Percentiles rank a stretch among this genome's conserved stretches.
phyloP scores from a whole-genome alignment of 2,888 invertebrate genomes.

The Lepetodrilus schrolli region DNA sequence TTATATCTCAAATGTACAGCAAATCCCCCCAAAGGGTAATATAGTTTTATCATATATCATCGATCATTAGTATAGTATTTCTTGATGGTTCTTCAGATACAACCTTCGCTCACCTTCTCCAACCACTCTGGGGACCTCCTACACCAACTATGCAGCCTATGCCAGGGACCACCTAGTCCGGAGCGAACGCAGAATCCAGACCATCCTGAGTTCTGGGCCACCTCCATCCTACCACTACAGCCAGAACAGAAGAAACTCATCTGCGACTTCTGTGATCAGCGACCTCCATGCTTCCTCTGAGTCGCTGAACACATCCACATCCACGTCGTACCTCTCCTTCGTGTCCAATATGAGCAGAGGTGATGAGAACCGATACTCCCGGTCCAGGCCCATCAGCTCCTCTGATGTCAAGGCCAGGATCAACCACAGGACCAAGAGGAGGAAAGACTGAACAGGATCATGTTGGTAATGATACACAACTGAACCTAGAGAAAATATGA shows the following conservation, averaged over 20 bases:
- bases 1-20: no score
- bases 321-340: not conserved
- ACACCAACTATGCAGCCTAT: constrained; percentile 57
- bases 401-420: constrained; percentile 40
- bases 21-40: no score
- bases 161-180: constrained; percentile 55
- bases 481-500: not conserved
- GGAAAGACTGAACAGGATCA: no score
- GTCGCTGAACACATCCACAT: constrained; percentile 38
- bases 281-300: constrained; percentile 37
- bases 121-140: constrained; percentile 30
- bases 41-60: no score
- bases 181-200: constrained; percentile 45
- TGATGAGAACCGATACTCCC: constrained; percentile 5
- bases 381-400: constrained; percentile 40
- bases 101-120: not conserved
- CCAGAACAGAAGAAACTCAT: not conserved
- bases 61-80: no score
- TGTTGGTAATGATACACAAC: no score
- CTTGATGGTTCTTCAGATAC: not conserved
- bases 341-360: not conserved
- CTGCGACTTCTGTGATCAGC: constrained; percentile 40
- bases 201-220: not conserved
- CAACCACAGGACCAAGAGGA: not conserved
- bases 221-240: not conserved